Evolutionary conservation across 2,888 invertebrate genomes (phyloP).

Genomic region (Hecatera dysodea): DNA sequence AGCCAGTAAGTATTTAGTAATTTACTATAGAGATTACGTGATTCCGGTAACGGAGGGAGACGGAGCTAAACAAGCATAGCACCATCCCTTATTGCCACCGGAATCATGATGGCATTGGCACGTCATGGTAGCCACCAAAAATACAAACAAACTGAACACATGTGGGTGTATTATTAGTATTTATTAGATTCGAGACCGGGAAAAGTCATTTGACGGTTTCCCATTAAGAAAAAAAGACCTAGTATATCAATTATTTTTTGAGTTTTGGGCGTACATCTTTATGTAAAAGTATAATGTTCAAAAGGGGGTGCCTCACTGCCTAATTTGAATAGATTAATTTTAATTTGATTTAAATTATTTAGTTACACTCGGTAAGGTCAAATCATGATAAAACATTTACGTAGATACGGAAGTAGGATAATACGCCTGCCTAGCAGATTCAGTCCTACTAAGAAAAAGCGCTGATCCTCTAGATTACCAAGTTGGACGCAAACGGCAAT

Average conservation of each 20-base stretch:
- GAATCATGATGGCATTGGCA: neutral
- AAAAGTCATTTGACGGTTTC: no score
- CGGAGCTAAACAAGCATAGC: neutral
- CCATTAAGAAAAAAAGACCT: no score
- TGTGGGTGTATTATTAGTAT: neutral
- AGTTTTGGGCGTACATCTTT: no score
- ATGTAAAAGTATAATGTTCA: no score
- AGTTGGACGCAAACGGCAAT: conserved; percentile 40
- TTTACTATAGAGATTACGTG: no score
- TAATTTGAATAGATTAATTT: no score
- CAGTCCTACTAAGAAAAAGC: conserved; percentile 28
- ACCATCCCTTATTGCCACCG: neutral
- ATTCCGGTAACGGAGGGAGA: neutral
- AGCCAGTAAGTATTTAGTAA: no score
- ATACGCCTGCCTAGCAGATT: conserved; percentile 28
- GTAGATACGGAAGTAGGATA: conserved; percentile 11
- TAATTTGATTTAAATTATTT: no score
- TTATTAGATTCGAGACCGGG: no score
- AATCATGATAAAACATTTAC: conserved; percentile 40
- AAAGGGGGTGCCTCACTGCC: no score
- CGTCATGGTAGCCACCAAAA: no score
- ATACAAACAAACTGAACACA: neutral
- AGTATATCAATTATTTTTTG: no score
- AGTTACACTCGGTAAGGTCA: neutral
- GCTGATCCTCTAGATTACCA: conserved; percentile 64